phyloP scores from a whole-genome alignment of 1,140 invertebrate genomes.

The Ectropis grisescens region DNA sequence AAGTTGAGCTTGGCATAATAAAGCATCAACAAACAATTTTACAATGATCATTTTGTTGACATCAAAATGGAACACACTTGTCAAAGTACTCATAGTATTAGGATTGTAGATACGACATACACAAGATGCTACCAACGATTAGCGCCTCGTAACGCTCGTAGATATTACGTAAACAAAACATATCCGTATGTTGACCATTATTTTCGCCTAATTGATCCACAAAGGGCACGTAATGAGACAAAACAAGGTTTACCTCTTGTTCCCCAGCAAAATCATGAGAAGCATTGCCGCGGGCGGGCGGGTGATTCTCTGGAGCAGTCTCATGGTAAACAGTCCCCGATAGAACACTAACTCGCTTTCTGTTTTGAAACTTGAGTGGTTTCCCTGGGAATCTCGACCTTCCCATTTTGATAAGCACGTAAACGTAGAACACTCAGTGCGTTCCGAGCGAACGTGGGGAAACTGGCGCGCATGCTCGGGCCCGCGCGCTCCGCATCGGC shows the following conservation, averaged over 20 bases:
- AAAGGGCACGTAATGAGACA: conserved; percentile 16
- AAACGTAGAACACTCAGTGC: conserved; percentile 65
- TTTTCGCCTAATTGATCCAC: conserved; percentile 25
- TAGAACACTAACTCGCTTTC: conserved; percentile 84
- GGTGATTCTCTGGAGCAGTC: conserved; percentile 51
- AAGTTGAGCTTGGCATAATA: no score
- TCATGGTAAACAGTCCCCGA: conserved; percentile 63
- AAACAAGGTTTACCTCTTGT: conserved; percentile 55
- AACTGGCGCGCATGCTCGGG: conserved; percentile 70
- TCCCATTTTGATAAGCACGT: conserved; percentile 68
- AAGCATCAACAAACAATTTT: no score
- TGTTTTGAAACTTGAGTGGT: conserved; percentile 86
- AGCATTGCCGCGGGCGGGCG: conserved; percentile 53
- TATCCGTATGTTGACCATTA: conserved; percentile 26
- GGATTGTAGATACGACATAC: background rate
- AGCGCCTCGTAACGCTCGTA: conserved; percentile 32
- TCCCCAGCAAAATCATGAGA: conserved; percentile 57
- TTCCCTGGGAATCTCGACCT: conserved; percentile 85
- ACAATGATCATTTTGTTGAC: conserved; percentile 29
- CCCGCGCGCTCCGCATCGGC: conserved; percentile 67
- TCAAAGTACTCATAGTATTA: conserved; percentile 32
- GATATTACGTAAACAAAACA: conserved; percentile 65
- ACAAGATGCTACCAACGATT: conserved; percentile 16
- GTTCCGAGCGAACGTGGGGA: conserved; percentile 60
- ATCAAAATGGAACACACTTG: conserved; percentile 33